phyloP scores from a whole-genome alignment of 2,797 vertebrate species.

The Eulemur albifrons region DNA sequence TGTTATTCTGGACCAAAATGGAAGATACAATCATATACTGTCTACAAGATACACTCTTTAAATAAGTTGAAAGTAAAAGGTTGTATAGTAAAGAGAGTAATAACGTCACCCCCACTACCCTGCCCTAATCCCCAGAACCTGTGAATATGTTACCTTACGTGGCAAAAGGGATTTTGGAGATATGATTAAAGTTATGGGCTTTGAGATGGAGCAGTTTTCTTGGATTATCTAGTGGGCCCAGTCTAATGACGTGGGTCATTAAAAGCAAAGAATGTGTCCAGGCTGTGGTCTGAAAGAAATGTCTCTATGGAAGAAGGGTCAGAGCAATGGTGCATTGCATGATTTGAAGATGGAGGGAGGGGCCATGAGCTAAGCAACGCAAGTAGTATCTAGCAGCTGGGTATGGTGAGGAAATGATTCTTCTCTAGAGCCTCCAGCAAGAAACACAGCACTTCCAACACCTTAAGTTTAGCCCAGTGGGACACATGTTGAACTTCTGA shows the following conservation, averaged over 20 bases:
- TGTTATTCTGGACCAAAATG: neutral
- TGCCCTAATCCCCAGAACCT: neutral
- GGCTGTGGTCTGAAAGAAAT: neutral
- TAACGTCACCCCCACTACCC: neutral
- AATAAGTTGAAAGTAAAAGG: neutral
- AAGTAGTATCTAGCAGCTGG: neutral
- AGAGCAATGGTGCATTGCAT: neutral
- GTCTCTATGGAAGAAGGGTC: neutral
- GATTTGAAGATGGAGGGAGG: neutral
- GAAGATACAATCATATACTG: neutral
- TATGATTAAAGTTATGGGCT: neutral
- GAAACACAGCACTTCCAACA: no score
- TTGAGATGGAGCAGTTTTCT: neutral
- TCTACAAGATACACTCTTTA: neutral
- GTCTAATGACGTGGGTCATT: neutral
- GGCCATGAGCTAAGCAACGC: neutral
- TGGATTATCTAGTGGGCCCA: neutral
- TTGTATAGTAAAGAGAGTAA: neutral
- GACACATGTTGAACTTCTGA: neutral
- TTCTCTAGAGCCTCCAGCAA: no score
- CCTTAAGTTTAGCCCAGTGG: neutral
- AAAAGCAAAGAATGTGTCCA: neutral
- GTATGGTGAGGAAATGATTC: no score
- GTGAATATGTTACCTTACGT: neutral
- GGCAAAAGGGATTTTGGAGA: neutral